These are phyloP conservation scores for Drosophila equinoxialis DNA, from an alignment of 1,140 invertebrate genomes.

Conservation along the genomic window DNA sequence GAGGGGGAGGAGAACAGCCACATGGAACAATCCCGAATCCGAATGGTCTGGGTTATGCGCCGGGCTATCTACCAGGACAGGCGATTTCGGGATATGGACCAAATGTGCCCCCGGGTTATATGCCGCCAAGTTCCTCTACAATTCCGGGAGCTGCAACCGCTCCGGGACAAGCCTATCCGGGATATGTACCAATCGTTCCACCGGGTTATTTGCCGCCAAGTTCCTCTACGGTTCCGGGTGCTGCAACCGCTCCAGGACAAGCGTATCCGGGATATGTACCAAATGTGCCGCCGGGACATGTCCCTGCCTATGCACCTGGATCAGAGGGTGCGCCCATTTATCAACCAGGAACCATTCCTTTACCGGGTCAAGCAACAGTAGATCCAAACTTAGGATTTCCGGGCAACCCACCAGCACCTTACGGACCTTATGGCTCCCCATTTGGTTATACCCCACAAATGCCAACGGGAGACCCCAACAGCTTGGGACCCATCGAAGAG, in stretches of 20 bases:
- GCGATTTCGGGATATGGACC: neutral
- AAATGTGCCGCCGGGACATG: too few relatives aligned
- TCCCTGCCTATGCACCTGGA: neutral
- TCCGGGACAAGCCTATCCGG: neutral
- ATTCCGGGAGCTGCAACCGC: too few relatives aligned
- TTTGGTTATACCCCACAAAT: neutral
- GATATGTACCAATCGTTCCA: neutral
- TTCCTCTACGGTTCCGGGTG: too few relatives aligned
- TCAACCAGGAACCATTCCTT: too few relatives aligned
- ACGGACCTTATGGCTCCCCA: neutral
- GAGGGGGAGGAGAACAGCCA: neutral
- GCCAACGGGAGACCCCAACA: neutral
- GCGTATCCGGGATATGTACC: neutral
- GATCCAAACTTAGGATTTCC: neutral
- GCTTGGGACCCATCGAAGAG: neutral
- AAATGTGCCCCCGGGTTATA: too few relatives aligned
- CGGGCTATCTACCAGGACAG: neutral
- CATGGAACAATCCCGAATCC: neutral
- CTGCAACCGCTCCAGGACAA: neutral
- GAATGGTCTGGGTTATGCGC: neutral
- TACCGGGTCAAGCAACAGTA: neutral
- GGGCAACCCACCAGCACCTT: neutral
- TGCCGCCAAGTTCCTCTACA: too few relatives aligned
- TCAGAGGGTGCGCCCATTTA: neutral
- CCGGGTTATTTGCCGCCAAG: too few relatives aligned